Conservation (phyloP, 2,113 vertebrate species). For the Mesocricetus auratus region DNA sequence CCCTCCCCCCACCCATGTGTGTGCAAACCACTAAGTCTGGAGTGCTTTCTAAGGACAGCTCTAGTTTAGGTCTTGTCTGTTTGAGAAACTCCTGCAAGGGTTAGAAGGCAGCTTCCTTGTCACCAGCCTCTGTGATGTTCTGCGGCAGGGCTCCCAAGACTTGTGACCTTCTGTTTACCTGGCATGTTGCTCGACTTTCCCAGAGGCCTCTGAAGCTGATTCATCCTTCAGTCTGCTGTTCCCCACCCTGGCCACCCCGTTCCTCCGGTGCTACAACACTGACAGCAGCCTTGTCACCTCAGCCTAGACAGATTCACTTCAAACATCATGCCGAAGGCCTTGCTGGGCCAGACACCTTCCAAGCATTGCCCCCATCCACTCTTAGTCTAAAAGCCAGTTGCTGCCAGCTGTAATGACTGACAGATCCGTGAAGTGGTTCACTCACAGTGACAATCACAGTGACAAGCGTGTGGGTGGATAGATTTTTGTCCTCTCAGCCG, state of each 20-base stretch:
- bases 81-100: background rate
- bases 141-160: background rate
- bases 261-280: accelerated
- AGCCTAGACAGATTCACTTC: background rate
- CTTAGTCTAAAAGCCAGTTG: background rate
- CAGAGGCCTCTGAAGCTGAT: background rate
- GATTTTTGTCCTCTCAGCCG: background rate
- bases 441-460: background rate
- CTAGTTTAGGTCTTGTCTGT: accelerated
- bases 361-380: accelerated
- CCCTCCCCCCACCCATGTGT: background rate
- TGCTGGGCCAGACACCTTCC: background rate
- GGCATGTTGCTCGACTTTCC: background rate
- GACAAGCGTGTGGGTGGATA: background rate
- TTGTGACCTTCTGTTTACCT: accelerated
- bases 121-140: accelerated
- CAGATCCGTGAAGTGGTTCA: background rate
- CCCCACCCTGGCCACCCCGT: background rate
- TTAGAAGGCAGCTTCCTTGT: background rate
- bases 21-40: accelerated
- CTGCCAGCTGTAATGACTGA: background rate
- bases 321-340: background rate
- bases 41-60: background rate
- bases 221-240: background rate
- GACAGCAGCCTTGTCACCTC: background rate